phyloP scores from a whole-genome alignment of 2,888 invertebrate genomes.

The Oxycera nigricornis region DNA sequence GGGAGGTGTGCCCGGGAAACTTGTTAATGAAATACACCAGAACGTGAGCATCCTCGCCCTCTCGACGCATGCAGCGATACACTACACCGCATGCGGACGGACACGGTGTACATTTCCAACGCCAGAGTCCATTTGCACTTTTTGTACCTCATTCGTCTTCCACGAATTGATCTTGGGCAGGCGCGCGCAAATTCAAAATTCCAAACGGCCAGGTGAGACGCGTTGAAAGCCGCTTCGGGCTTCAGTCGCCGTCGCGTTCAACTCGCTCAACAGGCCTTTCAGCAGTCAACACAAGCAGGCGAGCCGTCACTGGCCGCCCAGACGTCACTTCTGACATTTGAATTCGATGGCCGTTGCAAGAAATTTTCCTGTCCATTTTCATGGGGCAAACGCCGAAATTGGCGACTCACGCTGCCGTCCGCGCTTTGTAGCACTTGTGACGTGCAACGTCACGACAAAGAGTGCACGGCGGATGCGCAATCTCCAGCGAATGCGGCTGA shows the following conservation, averaged over 20 bases:
- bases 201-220: conserved; percentile 25
- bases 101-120: too few relatives aligned
- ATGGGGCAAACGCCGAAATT: background rate
- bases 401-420: background rate
- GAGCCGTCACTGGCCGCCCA: background rate
- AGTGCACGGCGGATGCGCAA: background rate
- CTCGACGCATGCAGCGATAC: background rate
- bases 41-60: background rate
- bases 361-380: background rate
- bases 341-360: conserved; percentile 39
- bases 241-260: conserved; percentile 1
- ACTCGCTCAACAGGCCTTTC: conserved; percentile 25
- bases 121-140: background rate
- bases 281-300: background rate
- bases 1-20: too few relatives aligned
- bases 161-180: background rate
- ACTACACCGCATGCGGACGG: too few relatives aligned
- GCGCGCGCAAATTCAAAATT: conserved; percentile 31
- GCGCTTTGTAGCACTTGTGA: background rate
- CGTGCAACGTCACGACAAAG: background rate
- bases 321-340: conserved; percentile 40
- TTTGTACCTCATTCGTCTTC: background rate
- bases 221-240: background rate
- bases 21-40: too few relatives aligned
- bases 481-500: conserved; percentile 3